A percentile compares a stretch with the other conserved stretches of the same genome.
Conservation (phyloP, 1,140 invertebrate species). For the Drosophila sp. region DNA sequence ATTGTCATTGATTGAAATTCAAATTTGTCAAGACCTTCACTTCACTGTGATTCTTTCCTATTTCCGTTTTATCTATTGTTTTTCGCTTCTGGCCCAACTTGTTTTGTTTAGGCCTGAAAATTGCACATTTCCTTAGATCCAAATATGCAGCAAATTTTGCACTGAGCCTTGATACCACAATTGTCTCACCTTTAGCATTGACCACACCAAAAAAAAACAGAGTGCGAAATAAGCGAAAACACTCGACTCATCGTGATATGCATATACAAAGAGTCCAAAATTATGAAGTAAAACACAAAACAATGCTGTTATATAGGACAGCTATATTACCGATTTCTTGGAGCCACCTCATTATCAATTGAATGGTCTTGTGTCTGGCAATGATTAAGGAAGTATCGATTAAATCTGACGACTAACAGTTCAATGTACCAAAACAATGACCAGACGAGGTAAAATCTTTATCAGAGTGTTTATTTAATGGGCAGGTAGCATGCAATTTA, state of each 20-base stretch:
- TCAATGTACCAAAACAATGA: not conserved
- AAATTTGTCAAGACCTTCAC: not conserved
- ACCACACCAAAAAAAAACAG: not conserved
- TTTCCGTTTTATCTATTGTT: constrained; percentile 1
- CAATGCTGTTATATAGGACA: not conserved
- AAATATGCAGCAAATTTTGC: not conserved
- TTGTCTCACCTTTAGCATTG: constrained; percentile 4
- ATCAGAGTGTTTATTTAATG: not conserved
- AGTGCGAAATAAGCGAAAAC: not conserved
- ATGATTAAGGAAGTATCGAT: not conserved
- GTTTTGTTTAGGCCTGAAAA: not conserved
- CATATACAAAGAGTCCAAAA: constrained; percentile 4
- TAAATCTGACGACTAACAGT: not conserved
- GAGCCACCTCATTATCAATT: not conserved
- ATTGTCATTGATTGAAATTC: not conserved
- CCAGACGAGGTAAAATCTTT: not conserved
- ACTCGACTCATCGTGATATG: constrained; percentile 7
- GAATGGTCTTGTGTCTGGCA: not conserved
- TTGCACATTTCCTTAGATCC: constrained; percentile 2
- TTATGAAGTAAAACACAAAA: not conserved
- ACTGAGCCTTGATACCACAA: constrained; percentile 2
- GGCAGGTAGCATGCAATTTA: not conserved
- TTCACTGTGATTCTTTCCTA: not conserved
- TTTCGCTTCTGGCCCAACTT: not conserved
- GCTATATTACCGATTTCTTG: not conserved